phyloP scores from a whole-genome alignment of 2,888 invertebrate genomes.

The Chalcosyrphus nemorum region DNA sequence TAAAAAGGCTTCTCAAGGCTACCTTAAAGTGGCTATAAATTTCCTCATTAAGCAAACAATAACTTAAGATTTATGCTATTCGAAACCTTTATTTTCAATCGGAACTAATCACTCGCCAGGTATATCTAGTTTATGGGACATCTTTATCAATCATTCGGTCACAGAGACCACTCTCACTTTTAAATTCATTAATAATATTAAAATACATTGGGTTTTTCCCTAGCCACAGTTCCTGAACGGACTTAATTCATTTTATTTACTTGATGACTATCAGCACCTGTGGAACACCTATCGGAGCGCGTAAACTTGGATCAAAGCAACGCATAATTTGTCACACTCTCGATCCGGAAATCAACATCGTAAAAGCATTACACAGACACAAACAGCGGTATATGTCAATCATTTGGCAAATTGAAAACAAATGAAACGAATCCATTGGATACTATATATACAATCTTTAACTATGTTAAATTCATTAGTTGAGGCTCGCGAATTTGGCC shows the following conservation, averaged over 20 bases:
- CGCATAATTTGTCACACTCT: not conserved
- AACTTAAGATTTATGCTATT: not conserved
- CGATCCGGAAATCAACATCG: slow-evolving; percentile 17
- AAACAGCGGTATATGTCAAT: not conserved
- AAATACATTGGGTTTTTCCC: not conserved
- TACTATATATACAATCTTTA: not conserved
- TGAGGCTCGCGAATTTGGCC: not conserved
- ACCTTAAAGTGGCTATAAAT: not conserved
- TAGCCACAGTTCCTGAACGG: not conserved
- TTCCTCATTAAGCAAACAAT: not conserved
- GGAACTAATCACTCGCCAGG: not conserved
- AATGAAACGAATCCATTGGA: slow-evolving; percentile 12
- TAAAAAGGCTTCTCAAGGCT: not conserved
- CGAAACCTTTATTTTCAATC: too few species aligned
- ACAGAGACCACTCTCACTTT: not conserved
- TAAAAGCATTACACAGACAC: not conserved
- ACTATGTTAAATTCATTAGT: slow-evolving; percentile 20
- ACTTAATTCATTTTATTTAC: not conserved
- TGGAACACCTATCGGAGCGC: too few species aligned
- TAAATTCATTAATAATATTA: not conserved
- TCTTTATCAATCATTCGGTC: not conserved
- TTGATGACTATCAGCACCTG: not conserved
- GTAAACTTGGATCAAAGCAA: too few species aligned
- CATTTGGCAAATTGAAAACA: not conserved
- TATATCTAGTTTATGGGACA: not conserved